Conservation (phyloP, 2,113 vertebrate genomes). For the Callocephalon fimbriatum region DNA sequence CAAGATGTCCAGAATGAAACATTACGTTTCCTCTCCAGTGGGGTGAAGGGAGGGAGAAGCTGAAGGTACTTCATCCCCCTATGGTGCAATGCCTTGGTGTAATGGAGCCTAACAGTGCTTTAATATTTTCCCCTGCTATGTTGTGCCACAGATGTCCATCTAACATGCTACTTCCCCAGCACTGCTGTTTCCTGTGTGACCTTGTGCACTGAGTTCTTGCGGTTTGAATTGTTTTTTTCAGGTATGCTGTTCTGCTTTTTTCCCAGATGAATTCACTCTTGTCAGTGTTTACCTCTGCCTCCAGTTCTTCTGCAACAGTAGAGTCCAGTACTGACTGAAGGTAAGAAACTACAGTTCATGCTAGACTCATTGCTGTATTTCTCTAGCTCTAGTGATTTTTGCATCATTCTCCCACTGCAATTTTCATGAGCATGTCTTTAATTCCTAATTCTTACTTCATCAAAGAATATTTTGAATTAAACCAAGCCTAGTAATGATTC, state of each 20-base stretch:
- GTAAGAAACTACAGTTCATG: not conserved
- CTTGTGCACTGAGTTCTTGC: constrained; percentile 9
- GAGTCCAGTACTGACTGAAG: not conserved
- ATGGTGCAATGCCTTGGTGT: not conserved
- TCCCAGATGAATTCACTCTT: not conserved
- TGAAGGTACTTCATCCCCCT: not conserved
- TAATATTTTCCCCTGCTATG: not conserved
- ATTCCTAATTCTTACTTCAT: not conserved
- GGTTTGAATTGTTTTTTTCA: constrained; percentile 25
- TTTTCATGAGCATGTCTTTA: not conserved
- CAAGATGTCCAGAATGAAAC: not conserved
- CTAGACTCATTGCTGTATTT: not conserved
- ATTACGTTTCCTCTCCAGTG: not conserved
- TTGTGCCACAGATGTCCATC: not conserved
- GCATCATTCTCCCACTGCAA: not conserved
- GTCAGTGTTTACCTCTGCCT: not conserved
- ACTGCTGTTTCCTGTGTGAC: not conserved
- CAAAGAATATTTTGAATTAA: not conserved
- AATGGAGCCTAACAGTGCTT: not conserved
- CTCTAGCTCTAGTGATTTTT: not conserved
- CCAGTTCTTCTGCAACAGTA: not conserved
- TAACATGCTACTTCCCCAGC: not conserved
- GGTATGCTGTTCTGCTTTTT: constrained; percentile 25
- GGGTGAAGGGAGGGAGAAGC: not conserved
- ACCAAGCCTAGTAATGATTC: not conserved